phyloP scores from a whole-genome alignment of 2,797 vertebrate species.

The Geotrypetes seraphini region DNA sequence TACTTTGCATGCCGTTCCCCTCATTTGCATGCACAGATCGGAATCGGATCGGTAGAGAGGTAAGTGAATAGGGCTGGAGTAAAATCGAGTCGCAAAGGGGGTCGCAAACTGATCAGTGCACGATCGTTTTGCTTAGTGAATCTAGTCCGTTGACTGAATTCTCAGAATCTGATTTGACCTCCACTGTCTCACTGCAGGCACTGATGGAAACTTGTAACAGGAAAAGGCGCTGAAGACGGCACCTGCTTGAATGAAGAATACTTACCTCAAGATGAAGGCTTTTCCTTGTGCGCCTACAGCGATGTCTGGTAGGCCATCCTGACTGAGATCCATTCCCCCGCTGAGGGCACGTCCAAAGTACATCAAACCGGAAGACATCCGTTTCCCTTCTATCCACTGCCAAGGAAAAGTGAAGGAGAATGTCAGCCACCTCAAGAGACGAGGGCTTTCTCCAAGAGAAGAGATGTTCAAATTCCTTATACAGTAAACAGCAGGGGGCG shows the following conservation, averaged over 20 bases:
- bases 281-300: constrained; percentile 58
- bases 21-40: no score
- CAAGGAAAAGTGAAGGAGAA: neutral
- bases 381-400: constrained; percentile 18
- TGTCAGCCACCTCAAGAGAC: neutral
- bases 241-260: neutral
- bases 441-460: neutral
- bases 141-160: no score
- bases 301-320: constrained; percentile 57
- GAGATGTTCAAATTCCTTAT: neutral
- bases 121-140: no score
- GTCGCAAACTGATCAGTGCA: no score
- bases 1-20: no score
- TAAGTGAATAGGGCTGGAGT: no score
- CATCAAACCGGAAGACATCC: constrained; percentile 20
- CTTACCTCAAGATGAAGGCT: constrained; percentile 63
- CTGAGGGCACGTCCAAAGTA: constrained; percentile 66
- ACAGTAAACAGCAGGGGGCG: neutral
- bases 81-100: no score
- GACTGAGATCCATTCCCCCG: constrained; percentile 54
- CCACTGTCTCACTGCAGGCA: no score
- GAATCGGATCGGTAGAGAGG: no score
- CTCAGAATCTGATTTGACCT: no score
- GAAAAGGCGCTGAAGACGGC: neutral
- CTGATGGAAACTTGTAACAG: no score